Evolutionary conservation across 2,797 vertebrate genomes (phyloP).

Genomic region (Nannoperca australis): DNA sequence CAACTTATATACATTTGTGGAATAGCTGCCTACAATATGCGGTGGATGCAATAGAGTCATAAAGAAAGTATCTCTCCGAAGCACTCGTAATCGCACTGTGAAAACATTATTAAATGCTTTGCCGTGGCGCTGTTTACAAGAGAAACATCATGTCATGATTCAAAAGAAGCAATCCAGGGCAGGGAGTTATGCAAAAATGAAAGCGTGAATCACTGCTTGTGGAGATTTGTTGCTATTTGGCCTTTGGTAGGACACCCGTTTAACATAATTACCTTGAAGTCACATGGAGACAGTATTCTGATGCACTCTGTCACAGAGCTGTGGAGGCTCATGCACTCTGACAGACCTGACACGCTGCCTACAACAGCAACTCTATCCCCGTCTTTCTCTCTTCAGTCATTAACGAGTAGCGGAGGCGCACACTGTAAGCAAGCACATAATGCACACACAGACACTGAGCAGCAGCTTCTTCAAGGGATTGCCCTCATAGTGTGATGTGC

Average conservation of each 20-base stretch:
- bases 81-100: constrained; percentile 8
- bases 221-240: constrained; percentile 26
- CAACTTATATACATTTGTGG: constrained; percentile 7
- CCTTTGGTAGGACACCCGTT: constrained; percentile 17
- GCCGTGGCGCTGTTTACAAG: constrained; percentile 5
- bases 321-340: constrained; percentile 17
- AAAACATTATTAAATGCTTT: constrained; percentile 25
- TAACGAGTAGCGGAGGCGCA: constrained; percentile 28
- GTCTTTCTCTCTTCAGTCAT: constrained; percentile 41
- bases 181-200: constrained; percentile 19
- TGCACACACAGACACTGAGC: constrained; percentile 13
- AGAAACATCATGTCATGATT: constrained; percentile 29
- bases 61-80: constrained; percentile 3
- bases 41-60: background rate
- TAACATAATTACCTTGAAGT: constrained; percentile 34
- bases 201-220: constrained; percentile 33
- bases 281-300: constrained; percentile 8
- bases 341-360: constrained; percentile 23
- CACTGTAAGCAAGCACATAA: background rate
- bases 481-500: constrained; percentile 46
- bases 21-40: constrained; percentile 13
- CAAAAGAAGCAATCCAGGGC: background rate
- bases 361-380: constrained; percentile 9
- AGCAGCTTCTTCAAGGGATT: constrained; percentile 31
- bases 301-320: constrained; percentile 31